Evolutionary conservation across 2,888 invertebrate genomes (phyloP).

Genomic region (Peribatodes rhomboidaria): DNA sequence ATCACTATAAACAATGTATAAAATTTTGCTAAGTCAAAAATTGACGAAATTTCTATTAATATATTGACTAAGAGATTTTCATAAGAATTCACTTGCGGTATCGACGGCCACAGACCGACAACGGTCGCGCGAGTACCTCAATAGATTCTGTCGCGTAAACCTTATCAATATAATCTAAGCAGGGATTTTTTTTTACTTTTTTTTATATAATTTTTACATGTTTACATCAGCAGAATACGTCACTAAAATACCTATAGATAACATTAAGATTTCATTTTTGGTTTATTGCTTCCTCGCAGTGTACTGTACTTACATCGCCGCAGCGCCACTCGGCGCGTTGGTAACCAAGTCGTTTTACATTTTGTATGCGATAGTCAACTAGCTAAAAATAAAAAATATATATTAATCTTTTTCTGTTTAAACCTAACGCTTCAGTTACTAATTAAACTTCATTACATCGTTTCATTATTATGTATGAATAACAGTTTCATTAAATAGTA

Average conservation of each 20-base stretch:
- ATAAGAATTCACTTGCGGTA: constrained; percentile 85
- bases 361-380: constrained; percentile 82
- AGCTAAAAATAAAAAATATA: constrained; percentile 85
- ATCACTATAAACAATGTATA: constrained; percentile 84
- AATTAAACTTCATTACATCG: constrained; percentile 78
- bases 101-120: constrained; percentile 63
- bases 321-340: constrained; percentile 56
- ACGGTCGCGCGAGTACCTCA: constrained; percentile 70
- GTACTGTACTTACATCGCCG: constrained; percentile 67
- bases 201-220: constrained; percentile 79
- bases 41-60: constrained; percentile 83
- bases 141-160: constrained; percentile 77
- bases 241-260: constrained; percentile 81
- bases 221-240: constrained; percentile 85
- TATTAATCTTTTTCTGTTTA: constrained; percentile 83
- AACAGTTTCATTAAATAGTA: constrained; percentile 77
- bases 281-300: constrained; percentile 85
- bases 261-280: constrained; percentile 85
- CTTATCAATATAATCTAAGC: constrained; percentile 84
- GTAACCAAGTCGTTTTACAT: constrained; percentile 74
- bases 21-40: constrained; percentile 87
- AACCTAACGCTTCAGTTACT: constrained; percentile 76
- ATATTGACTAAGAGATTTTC: constrained; percentile 86
- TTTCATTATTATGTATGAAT: constrained; percentile 83
- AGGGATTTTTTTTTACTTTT: constrained; percentile 78